phyloP scores from a whole-genome alignment of 37 sponge, comb jelly and placozoan species.

The Hormiphora californensis region DNA sequence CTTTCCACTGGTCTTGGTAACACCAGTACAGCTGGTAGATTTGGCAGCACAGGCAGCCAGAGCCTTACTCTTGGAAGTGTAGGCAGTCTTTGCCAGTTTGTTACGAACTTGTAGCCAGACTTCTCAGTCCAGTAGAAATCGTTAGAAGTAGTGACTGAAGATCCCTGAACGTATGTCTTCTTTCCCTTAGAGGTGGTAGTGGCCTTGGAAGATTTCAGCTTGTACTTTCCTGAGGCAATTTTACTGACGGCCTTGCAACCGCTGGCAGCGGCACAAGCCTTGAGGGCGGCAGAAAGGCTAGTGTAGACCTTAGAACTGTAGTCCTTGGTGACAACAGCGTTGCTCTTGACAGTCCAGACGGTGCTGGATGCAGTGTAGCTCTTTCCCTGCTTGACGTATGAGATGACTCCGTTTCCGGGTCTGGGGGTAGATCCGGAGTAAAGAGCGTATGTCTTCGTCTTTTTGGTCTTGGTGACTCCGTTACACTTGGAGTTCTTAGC shows the following conservation, averaged over 20 bases:
- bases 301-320: constrained; percentile 2
- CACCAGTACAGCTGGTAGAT: background rate
- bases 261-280: background rate
- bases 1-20: background rate
- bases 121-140: constrained; percentile 20
- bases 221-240: background rate
- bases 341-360: background rate
- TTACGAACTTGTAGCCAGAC: background rate
- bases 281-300: background rate
- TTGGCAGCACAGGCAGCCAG: background rate
- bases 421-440: background rate
- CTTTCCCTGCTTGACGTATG: background rate
- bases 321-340: background rate
- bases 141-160: background rate
- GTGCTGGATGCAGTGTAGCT: background rate
- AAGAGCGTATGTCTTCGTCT: background rate
- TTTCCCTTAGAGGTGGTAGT: background rate
- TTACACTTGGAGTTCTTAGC: background rate
- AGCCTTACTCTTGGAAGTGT: background rate
- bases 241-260: background rate
- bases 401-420: background rate
- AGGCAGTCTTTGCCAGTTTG: background rate
- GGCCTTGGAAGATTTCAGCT: background rate
- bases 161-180: background rate
- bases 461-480: background rate